Evolutionary conservation across 2,888 invertebrate genomes (phyloP).

Genomic region (Lasioglossum leucozonium): DNA sequence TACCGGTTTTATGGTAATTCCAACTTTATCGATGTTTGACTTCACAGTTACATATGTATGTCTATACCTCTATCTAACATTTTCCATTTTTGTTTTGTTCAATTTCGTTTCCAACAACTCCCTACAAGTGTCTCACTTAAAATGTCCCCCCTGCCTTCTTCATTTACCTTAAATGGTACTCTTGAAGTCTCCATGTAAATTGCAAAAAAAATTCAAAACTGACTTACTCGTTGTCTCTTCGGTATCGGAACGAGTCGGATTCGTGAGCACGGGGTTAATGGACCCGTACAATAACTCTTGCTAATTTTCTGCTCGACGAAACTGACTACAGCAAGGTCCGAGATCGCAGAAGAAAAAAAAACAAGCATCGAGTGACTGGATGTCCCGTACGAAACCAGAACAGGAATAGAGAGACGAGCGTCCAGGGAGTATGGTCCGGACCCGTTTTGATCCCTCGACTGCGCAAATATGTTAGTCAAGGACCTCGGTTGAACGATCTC

Average conservation of each 20-base stretch:
- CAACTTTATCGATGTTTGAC: too few relatives aligned
- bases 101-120: neutral
- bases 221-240: neutral
- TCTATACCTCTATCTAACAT: too few relatives aligned
- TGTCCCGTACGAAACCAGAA: neutral
- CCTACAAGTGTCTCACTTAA: neutral
- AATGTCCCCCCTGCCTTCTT: too few relatives aligned
- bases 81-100: too few relatives aligned
- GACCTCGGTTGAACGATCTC: conserved; percentile 19
- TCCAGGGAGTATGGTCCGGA: neutral
- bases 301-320: neutral
- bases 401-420: neutral
- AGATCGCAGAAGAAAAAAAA: neutral
- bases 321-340: neutral
- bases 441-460: conserved; percentile 12
- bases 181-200: too few relatives aligned
- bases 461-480: conserved; percentile 39
- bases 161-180: too few relatives aligned
- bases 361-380: neutral
- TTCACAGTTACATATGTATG: too few relatives aligned
- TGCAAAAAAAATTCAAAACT: too few relatives aligned
- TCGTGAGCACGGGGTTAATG: neutral
- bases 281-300: neutral
- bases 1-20: too few relatives aligned
- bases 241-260: neutral